Percentiles rank a stretch among this genome's conserved stretches.
phyloP scores from a whole-genome alignment of 1,140 invertebrate species.

The Anastrepha ludens region DNA sequence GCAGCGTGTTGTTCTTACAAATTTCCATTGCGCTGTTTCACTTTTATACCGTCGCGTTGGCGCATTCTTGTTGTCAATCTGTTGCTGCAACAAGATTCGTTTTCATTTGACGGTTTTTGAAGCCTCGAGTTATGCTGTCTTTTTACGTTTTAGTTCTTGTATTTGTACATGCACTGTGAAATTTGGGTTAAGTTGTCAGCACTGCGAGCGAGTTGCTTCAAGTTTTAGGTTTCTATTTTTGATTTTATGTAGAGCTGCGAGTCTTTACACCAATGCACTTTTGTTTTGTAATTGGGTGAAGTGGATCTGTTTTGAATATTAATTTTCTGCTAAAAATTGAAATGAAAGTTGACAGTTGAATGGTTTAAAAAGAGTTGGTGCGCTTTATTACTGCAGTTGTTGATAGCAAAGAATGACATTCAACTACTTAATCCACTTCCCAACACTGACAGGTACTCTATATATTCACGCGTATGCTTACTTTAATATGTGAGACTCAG shows the following conservation, averaged over 20 bases:
- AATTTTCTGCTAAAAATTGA: background rate
- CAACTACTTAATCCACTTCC: too few relatives aligned
- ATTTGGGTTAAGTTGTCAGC: slow-evolving; percentile 50
- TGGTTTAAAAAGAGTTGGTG: background rate
- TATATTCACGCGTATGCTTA: too few relatives aligned
- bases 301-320: background rate
- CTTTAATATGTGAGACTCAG: too few relatives aligned
- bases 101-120: slow-evolving; percentile 47
- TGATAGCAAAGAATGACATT: too few relatives aligned
- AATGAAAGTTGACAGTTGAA: background rate
- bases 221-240: slow-evolving; percentile 25
- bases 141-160: background rate
- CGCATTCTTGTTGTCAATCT: slow-evolving; percentile 14
- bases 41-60: slow-evolving; percentile 26
- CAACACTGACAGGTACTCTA: too few relatives aligned
- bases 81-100: slow-evolving; percentile 32
- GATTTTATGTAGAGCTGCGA: background rate
- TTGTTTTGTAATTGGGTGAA: background rate
- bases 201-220: background rate
- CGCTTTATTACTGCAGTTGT: too few relatives aligned
- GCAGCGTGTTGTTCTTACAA: slow-evolving; percentile 25
- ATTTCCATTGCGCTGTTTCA: slow-evolving; percentile 34
- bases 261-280: background rate
- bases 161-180: background rate
- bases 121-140: background rate